Conservation (phyloP, 2,797 vertebrate species). For the Cygnus olor region DNA sequence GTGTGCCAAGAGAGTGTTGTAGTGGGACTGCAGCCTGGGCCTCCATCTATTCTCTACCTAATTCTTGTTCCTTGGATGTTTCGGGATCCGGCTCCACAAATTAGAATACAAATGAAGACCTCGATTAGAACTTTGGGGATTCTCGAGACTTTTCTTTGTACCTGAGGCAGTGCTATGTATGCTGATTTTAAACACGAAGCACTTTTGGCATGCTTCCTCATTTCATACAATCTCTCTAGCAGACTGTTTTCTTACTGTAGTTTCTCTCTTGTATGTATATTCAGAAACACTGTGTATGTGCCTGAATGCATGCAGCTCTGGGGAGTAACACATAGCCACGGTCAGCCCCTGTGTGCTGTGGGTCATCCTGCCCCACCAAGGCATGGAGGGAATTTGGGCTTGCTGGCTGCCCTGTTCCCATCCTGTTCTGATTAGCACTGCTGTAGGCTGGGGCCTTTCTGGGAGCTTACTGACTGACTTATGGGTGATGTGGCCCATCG, state of each 20-base stretch:
- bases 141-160: slow-evolving; percentile 66
- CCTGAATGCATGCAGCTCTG: background rate
- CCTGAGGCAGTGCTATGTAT: slow-evolving; percentile 51
- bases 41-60: background rate
- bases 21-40: background rate
- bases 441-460: background rate
- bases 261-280: background rate
- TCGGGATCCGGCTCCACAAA: slow-evolving; percentile 29
- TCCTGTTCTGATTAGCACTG: background rate
- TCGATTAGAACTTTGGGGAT: slow-evolving; percentile 62
- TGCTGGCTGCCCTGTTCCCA: background rate
- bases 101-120: slow-evolving; percentile 56
- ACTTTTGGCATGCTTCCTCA: slow-evolving; percentile 49
- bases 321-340: background rate
- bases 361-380: background rate
- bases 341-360: background rate
- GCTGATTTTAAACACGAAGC: slow-evolving; percentile 65
- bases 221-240: slow-evolving; percentile 43
- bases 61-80: slow-evolving; percentile 1
- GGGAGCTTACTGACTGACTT: background rate
- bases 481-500: background rate
- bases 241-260: slow-evolving; percentile 22
- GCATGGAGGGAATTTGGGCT: background rate
- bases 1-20: fast-evolving
- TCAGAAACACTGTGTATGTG: background rate